Evolutionary conservation across 2,888 invertebrate species (phyloP).

Genomic region (Epicampocera succincta): DNA sequence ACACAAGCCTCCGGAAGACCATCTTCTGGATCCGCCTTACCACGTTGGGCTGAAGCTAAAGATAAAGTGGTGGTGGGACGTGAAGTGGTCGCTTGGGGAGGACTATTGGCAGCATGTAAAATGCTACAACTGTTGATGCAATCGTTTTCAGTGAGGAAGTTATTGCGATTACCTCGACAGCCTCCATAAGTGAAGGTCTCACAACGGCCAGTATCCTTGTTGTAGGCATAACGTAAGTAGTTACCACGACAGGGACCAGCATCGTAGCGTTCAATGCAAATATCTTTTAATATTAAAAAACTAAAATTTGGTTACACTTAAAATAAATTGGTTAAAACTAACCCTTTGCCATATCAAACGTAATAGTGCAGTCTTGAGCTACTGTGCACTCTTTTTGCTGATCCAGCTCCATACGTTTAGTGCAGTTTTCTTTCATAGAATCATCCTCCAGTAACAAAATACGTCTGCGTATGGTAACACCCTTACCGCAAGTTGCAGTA

Average conservation of each 20-base stretch:
- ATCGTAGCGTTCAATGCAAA: conserved; percentile 90
- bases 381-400: conserved; percentile 89
- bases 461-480: conserved; percentile 88
- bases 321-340: conserved; percentile 60
- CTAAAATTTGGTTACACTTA: neutral
- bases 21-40: conserved; percentile 61
- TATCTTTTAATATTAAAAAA: conserved; percentile 83
- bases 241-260: conserved; percentile 93
- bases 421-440: conserved; percentile 85
- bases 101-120: conserved; percentile 49
- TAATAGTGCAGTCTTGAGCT: conserved; percentile 86
- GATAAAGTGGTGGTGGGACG: conserved; percentile 49
- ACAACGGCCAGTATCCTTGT: conserved; percentile 88
- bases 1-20: conserved; percentile 85
- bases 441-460: conserved; percentile 86
- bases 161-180: conserved; percentile 94
- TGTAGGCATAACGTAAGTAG: conserved; percentile 94
- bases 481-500: conserved; percentile 91
- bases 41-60: conserved; percentile 52
- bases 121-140: conserved; percentile 87
- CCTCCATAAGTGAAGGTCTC: conserved; percentile 94
- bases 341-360: conserved; percentile 90
- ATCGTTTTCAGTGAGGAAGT: conserved; percentile 91
- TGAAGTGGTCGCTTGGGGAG: conserved; percentile 44
- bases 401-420: conserved; percentile 86